Base-by-base conservation (phyloP, 2,888 invertebrate species). In the Stratiomys singularior region DNA sequence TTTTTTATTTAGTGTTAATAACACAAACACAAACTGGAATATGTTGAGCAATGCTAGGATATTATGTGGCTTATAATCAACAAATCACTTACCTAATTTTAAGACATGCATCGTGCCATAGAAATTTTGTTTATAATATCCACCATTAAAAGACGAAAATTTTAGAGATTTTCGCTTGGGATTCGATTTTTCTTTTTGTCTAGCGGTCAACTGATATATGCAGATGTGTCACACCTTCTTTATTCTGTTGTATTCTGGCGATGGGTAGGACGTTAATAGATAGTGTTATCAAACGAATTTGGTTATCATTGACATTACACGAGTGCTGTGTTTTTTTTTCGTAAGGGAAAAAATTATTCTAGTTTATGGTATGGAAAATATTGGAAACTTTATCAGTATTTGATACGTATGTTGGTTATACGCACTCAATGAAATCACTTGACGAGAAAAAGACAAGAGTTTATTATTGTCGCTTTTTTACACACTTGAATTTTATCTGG, bases 41-140 rank as follows among this genome's bases (percentile, higher is more conserved):
- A 25, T 15, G 28, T 64, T 28, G 30, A 64, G n/a, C 28, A 64
- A 64, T 64, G 27, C 11, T 28, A 9, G 28, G 37, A 63, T 25
- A 69, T 44, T 60, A n/a, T n/a, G n/a, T n/a, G 37, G 37, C 3
- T 37, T 37, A 3, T 76, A 71, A 64, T 27, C 64, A 77, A 71
- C 21, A 44, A 66, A 5, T 25, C 69, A 79, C 81, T 81, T 77
- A 81, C 81, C 81, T 79, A 81, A 77, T 78, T 81, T 81, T 77
- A 81, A 78, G 76, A 81, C 81, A 78, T 81, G 80, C 81, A 81
- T 81, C 30, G 37, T 58, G 74, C 77, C 63, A 69, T 77, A 67
- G 60, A 60, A 25, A 77, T 37, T 37, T 37, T 37, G 37, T 69
- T 60, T 47, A 76, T 76, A 60, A 30, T 60, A n/a, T 69, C 46